Evolutionary conservation across 92 coral and sea anemone species (phyloP).

Genomic region (Bergia sp.): DNA sequence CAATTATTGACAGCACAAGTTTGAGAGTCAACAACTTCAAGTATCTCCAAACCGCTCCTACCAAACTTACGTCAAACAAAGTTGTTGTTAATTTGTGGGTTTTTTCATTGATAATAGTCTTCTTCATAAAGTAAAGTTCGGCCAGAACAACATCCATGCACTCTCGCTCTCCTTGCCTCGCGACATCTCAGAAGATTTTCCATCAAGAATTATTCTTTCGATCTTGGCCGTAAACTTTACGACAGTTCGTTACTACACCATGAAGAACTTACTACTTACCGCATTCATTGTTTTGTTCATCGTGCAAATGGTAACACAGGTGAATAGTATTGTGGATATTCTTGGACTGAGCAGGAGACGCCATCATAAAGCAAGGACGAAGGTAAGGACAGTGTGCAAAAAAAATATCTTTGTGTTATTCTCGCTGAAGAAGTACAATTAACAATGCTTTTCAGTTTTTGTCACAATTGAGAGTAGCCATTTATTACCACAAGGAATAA

Average conservation of each 20-base stretch:
- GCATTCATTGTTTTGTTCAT: not conserved
- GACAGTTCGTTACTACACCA: not conserved
- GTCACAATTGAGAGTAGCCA: not conserved
- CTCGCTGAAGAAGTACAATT: not conserved
- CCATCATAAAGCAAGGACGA: not conserved
- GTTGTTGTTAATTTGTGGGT: not conserved
- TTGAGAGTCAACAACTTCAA: not conserved
- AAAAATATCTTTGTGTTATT: not conserved
- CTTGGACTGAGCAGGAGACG: too few relatives aligned
- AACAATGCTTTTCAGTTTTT: too few relatives aligned
- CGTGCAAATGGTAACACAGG: not conserved
- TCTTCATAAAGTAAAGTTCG: not conserved
- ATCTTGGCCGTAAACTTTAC: not conserved
- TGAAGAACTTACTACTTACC: not conserved
- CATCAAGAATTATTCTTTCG: not conserved
- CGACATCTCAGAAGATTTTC: not conserved
- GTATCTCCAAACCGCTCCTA: not conserved
- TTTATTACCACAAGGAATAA: not conserved
- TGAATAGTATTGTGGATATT: not conserved
- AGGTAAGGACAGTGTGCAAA: not conserved
- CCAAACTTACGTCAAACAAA: not conserved
- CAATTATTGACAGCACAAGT: not conserved
- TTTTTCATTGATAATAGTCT: not conserved
- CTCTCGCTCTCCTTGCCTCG: not conserved
- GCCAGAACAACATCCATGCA: not conserved